phyloP scores from a whole-genome alignment of 2,888 invertebrate species.

The Cerceris rybyensis region DNA sequence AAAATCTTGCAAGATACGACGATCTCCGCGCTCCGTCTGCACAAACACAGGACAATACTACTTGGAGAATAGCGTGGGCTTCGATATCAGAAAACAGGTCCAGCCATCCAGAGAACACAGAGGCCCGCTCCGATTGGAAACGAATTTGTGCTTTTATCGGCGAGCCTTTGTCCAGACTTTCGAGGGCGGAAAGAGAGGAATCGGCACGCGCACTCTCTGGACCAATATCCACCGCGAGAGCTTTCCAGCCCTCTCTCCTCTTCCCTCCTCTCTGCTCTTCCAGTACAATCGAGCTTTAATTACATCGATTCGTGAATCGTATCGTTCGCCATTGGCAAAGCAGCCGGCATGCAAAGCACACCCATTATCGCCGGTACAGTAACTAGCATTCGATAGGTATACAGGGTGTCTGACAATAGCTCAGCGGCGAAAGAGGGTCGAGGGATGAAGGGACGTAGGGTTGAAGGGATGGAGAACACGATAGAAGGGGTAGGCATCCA shows the following conservation, averaged over 20 bases:
- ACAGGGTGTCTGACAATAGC: constrained; percentile 36
- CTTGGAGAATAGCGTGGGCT: too few relatives aligned
- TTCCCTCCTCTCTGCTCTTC: constrained; percentile 10
- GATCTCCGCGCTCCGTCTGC: too few relatives aligned
- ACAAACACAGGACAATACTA: too few relatives aligned
- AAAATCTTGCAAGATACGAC: too few relatives aligned
- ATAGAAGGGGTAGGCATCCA: constrained; percentile 28
- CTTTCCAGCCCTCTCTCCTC: background rate
- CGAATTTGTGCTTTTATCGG: constrained; percentile 34
- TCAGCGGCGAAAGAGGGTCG: background rate
- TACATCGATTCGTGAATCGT: constrained; percentile 63
- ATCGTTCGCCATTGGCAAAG: constrained; percentile 50
- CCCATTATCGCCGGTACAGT: constrained; percentile 49
- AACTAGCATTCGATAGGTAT: constrained; percentile 23
- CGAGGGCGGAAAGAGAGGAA: constrained; percentile 10
- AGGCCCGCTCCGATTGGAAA: constrained; percentile 11
- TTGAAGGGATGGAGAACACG: background rate
- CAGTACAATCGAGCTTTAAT: constrained; percentile 62
- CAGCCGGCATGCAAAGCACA: constrained; percentile 46
- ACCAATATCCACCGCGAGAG: constrained; percentile 4
- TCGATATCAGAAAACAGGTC: background rate
- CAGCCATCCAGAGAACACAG: background rate
- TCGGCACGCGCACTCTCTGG: constrained; percentile 12
- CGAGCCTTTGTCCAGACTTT: constrained; percentile 33
- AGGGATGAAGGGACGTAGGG: background rate